A percentile compares a stretch with the other conserved stretches of the same genome.
These are phyloP conservation scores for Psylliodes chrysocephalus DNA, from an alignment of 2,888 invertebrate species.

Conservation along the genomic window DNA sequence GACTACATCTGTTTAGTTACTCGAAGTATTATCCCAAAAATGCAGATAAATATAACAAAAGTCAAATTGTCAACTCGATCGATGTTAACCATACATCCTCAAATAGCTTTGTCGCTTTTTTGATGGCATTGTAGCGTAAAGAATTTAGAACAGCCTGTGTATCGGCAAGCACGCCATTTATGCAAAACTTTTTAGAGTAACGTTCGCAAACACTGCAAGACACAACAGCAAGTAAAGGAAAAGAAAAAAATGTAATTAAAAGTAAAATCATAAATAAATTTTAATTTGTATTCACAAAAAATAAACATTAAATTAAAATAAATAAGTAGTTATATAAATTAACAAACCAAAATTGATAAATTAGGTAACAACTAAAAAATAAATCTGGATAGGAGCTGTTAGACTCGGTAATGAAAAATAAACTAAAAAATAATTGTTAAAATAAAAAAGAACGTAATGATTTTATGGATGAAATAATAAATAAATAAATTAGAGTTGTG, in stretches of 20 bases:
- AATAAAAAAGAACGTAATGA: conserved; percentile 42
- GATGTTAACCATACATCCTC: too few species aligned
- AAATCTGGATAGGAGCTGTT: conserved; percentile 36
- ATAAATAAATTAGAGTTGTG: conserved; percentile 51
- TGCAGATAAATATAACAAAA: too few species aligned
- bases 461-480: conserved; percentile 29
- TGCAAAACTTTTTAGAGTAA: conserved; percentile 53
- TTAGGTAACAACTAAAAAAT: conserved; percentile 49
- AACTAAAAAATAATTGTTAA: conserved; percentile 27
- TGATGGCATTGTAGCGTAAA: background rate
- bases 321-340: conserved; percentile 47
- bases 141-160: conserved; percentile 10
- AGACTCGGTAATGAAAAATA: conserved; percentile 12
- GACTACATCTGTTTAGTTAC: too few species aligned
- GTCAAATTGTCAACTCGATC: too few species aligned
- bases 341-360: conserved; percentile 52
- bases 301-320: conserved; percentile 52
- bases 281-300: conserved; percentile 54
- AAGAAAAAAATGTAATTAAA: conserved; percentile 52
- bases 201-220: conserved; percentile 60
- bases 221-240: conserved; percentile 56
- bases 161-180: conserved; percentile 47
- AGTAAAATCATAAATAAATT: conserved; percentile 59
- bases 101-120: too few species aligned
- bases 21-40: too few species aligned